These are phyloP conservation scores for Phodopus roborovskii DNA, from an alignment of 2,113 vertebrate species.

Conservation along the genomic window DNA sequence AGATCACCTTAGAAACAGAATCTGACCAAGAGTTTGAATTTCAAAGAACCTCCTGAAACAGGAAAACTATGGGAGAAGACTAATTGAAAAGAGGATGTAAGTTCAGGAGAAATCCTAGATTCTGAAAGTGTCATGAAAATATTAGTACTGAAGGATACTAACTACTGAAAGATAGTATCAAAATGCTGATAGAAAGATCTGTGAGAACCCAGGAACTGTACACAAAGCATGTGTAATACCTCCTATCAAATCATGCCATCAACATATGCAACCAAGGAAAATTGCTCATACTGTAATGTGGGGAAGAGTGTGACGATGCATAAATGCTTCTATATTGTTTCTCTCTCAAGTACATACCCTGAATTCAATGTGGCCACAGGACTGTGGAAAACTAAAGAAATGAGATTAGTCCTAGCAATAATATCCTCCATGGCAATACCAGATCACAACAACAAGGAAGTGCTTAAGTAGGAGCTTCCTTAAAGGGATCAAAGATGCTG, in stretches of 20 bases:
- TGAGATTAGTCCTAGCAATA: background rate
- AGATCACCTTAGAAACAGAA: background rate
- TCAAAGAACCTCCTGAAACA: background rate
- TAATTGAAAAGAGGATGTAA: too few relatives aligned
- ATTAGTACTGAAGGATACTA: too few relatives aligned
- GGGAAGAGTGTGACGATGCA: background rate
- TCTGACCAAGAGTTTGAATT: background rate
- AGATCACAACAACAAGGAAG: background rate
- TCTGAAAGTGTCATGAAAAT: background rate
- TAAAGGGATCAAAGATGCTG: background rate
- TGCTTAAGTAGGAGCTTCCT: background rate
- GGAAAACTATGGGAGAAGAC: background rate
- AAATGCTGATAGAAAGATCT: background rate
- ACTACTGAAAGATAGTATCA: background rate
- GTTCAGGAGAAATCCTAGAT: background rate
- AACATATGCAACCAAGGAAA: background rate
- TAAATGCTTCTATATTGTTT: background rate
- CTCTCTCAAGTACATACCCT: background rate
- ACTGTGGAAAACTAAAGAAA: background rate
- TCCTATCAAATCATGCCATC: background rate
- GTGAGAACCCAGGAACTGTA: accelerated
- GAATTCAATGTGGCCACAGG: background rate
- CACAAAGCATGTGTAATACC: background rate
- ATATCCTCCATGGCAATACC: background rate
- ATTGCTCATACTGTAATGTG: background rate